These are phyloP conservation scores for Eudyptes chrysolophus DNA, from an alignment of 2,113 vertebrate species.

Conservation along the genomic window DNA sequence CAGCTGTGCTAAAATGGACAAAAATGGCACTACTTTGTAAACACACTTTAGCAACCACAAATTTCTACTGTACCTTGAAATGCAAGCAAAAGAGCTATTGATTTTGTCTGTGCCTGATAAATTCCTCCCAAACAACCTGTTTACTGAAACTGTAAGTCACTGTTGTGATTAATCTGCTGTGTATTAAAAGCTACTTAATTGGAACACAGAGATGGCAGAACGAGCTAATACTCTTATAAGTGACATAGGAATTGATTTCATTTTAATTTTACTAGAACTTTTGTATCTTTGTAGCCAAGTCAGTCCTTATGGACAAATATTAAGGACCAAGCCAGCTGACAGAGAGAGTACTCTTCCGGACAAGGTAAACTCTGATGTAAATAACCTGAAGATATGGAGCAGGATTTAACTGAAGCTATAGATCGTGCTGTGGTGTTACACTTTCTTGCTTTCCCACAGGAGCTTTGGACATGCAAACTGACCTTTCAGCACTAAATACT, in stretches of 20 bases:
- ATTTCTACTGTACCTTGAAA: not conserved
- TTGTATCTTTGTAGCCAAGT: not conserved
- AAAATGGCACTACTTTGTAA: not conserved
- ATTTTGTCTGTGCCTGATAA: slow-evolving; percentile 17
- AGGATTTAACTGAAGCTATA: not conserved
- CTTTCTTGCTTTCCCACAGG: not conserved
- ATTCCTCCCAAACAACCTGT: slow-evolving; percentile 1
- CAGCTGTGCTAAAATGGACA: not conserved
- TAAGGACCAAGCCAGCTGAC: not conserved
- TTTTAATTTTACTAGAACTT: not conserved
- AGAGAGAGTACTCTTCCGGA: not conserved
- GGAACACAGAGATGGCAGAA: not conserved
- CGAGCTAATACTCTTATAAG: not conserved
- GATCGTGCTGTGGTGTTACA: not conserved
- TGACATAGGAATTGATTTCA: not conserved
- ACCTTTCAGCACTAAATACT: not conserved
- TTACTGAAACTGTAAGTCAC: slow-evolving; percentile 17
- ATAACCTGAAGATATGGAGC: not conserved
- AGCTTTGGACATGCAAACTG: not conserved
- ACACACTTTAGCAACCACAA: not conserved
- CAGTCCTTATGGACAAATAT: not conserved
- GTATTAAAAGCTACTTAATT: slow-evolving; percentile 26
- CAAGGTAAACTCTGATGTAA: not conserved
- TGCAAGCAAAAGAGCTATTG: slow-evolving; percentile 23
- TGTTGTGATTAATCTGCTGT: slow-evolving; percentile 11